Conservation (phyloP, 2,888 invertebrate species). For the Agrochola litura region DNA sequence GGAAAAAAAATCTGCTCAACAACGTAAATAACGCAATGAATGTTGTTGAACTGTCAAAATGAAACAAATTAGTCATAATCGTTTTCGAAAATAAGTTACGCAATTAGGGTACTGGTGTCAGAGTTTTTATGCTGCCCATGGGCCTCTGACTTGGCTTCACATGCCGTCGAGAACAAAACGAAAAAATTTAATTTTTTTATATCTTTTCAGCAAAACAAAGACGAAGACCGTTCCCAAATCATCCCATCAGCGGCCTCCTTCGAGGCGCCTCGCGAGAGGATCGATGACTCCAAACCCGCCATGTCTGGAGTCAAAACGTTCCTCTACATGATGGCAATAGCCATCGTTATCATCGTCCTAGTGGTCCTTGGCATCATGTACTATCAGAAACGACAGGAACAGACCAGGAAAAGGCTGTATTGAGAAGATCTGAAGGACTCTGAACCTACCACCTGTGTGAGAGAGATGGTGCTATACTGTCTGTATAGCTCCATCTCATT, state of each 20-base stretch:
- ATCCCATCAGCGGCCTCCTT: conserved; percentile 97
- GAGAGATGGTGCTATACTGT: not conserved
- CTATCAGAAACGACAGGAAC: conserved; percentile 97
- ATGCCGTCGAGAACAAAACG: too few species aligned
- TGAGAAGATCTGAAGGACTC: conserved; percentile 65
- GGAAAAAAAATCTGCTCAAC: too few species aligned
- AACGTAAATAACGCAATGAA: too few species aligned
- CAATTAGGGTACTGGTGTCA: too few species aligned
- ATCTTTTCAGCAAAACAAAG: conserved; percentile 88
- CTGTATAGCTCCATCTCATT: not conserved
- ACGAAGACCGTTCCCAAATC: conserved; percentile 95
- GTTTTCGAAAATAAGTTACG: too few species aligned
- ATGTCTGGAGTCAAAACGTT: conserved; percentile 98
- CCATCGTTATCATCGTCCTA: conserved; percentile 95
- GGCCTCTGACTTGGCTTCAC: too few species aligned
- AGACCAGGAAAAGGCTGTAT: conserved; percentile 95
- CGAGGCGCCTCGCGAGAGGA: conserved; percentile 97
- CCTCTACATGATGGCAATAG: conserved; percentile 95
- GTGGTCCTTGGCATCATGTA: conserved; percentile 97
- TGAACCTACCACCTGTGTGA: not conserved
- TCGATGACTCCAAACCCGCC: conserved; percentile 96
- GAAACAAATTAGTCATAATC: too few species aligned
- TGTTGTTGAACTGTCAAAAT: too few species aligned
- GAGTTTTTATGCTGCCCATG: too few species aligned
- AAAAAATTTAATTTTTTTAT: too few species aligned